Conservation (phyloP, 2,113 vertebrate species). For the Ursus arctos region DNA sequence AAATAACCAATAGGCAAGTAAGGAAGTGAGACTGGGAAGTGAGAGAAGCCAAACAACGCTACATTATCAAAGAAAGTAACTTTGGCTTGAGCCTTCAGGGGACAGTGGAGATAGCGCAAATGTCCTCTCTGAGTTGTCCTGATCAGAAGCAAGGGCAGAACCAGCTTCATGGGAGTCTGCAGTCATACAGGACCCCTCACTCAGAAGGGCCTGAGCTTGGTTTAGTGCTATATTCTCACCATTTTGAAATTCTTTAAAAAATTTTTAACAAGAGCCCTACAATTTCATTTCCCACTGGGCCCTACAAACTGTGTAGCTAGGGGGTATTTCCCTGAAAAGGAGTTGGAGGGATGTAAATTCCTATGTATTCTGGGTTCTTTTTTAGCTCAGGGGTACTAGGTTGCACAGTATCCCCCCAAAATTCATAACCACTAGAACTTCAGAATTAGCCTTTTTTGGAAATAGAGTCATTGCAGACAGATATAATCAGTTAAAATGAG, state of each 20-base stretch:
- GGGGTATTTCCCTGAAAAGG: not conserved
- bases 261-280: not conserved
- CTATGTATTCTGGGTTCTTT: not conserved
- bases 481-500: conserved; percentile 1
- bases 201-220: not conserved
- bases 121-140: not conserved
- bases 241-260: conserved; percentile 19
- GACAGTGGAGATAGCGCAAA: not conserved
- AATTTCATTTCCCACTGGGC: not conserved
- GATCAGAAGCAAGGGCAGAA: not conserved
- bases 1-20: not conserved
- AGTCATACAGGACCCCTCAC: not conserved
- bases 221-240: not conserved
- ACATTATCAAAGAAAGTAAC: not conserved
- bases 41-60: not conserved
- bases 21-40: not conserved
- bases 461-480: conserved; percentile 2
- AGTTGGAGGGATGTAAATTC: not conserved
- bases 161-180: not conserved
- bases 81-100: not conserved
- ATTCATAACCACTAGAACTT: not conserved
- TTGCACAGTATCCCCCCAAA: not conserved
- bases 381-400: not conserved
- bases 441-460: not conserved
- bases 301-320: not conserved